Evolutionary conservation across 2,113 vertebrate genomes (phyloP).

Genomic region (Gulo gulo): DNA sequence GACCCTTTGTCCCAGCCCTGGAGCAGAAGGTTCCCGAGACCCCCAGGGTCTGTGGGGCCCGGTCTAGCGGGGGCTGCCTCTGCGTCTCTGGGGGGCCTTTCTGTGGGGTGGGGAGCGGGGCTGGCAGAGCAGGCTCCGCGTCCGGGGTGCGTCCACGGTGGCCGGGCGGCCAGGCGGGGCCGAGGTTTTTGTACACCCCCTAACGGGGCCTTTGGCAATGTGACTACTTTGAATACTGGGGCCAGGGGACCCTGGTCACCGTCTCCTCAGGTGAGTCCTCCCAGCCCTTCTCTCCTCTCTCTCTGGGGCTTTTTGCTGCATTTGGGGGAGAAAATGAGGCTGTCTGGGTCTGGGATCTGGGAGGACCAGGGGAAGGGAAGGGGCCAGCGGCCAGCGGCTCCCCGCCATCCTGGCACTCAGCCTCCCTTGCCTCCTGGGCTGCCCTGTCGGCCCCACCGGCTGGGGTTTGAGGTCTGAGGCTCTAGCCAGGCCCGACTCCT

Average conservation of each 20-base stretch:
- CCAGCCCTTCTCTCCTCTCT: background rate
- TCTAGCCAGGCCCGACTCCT: background rate
- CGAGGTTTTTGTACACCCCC: slow-evolving; percentile 13
- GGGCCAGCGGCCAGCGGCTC: background rate
- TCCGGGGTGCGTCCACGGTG: accelerated
- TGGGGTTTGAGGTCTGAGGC: background rate
- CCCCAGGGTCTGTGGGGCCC: accelerated
- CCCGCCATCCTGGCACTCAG: background rate
- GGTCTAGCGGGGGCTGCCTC: background rate
- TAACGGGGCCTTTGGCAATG: background rate
- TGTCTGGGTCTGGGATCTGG: background rate
- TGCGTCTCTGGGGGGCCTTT: background rate
- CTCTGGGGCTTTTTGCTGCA: background rate
- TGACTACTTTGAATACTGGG: slow-evolving; percentile 76
- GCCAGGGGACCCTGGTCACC: slow-evolving; percentile 79
- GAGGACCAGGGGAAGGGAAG: background rate
- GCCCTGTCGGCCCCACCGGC: too few species aligned
- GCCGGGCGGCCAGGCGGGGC: accelerated
- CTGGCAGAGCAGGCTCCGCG: accelerated
- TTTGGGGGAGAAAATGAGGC: background rate
- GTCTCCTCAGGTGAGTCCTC: slow-evolving; percentile 82
- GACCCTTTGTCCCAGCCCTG: too few species aligned
- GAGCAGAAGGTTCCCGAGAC: background rate
- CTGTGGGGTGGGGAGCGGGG: accelerated
- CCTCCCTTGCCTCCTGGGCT: background rate